Base-by-base conservation (phyloP, 2,888 invertebrate genomes). In the Thecophora atra region DNA sequence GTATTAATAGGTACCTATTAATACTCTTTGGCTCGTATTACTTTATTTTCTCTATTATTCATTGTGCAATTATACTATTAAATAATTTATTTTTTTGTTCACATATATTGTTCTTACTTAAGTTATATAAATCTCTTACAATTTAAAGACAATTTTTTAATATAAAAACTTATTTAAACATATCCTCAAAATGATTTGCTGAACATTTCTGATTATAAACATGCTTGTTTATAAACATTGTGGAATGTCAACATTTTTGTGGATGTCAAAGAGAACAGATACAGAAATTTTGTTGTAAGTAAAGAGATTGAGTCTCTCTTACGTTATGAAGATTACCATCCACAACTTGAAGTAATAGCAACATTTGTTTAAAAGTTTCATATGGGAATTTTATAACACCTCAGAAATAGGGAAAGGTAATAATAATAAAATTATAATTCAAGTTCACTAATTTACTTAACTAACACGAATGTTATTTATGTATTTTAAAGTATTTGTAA, bases 281-380 rank as follows among this genome's bases (percentile, higher is more conserved):
- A 60, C 60, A n/a, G 17, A n/a, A 60, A 30, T 30, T 30, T n/a
- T 5, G 5, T 60, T 30, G 17, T 17, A 26, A 56, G 15, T 26
- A 56, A 56, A 56, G 56, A 56, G 56, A 56, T 13, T 24, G 8
- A 26, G 2, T 56, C n/a, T 13, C 56, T 63, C 37, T 63, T 19
- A n/a, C 21, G 4, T 8, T 21, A 19, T 24, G 11, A 19, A 44
- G 1, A 37, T 28, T 28, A 28, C 19, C 2, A n/a, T 63, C 37
- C 19, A 63, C 63, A 44, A 44, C 30, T 21, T 8, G 11, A 37
- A 21, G 13, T n/a, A n/a, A 13, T 1, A 7, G 42, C 62, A 63
- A 63, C 63, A 63, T 11, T 56, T 56, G 24, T 56, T 56, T 21
- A 24, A 3, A 24, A 56, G 15, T 24, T 56, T 56, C 3, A 24